Conservation (phyloP, 2,888 invertebrate species). For the Aphrophora alni region DNA sequence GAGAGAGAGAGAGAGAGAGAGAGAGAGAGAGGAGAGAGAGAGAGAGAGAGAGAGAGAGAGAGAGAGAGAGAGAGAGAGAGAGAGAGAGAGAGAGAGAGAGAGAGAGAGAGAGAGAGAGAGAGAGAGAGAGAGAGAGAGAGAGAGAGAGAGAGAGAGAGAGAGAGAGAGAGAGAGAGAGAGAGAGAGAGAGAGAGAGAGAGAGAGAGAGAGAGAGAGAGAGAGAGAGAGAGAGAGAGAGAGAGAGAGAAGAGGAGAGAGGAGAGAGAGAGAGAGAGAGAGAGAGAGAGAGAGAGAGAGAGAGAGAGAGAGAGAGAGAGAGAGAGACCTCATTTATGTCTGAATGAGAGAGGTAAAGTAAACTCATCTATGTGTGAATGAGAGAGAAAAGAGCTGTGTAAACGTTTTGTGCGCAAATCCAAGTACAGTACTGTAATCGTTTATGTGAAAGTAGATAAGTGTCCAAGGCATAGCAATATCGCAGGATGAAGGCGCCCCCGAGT, state of each 20-base stretch:
- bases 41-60: constrained; percentile 32
- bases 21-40: background rate
- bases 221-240: constrained; percentile 35
- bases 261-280: constrained; percentile 28
- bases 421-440: too few species aligned
- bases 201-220: constrained; percentile 34
- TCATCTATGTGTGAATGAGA: too few species aligned
- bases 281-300: constrained; percentile 33
- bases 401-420: too few species aligned
- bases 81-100: constrained; percentile 13
- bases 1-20: background rate
- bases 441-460: too few species aligned
- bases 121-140: constrained; percentile 25
- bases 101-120: constrained; percentile 27
- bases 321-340: background rate
- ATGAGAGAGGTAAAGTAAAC: background rate
- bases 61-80: constrained; percentile 26
- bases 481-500: too few species aligned
- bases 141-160: constrained; percentile 28
- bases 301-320: too few species aligned
- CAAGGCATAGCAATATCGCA: too few species aligned
- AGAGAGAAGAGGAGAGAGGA: constrained; percentile 37
- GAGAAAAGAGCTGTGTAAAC: too few species aligned
- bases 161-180: constrained; percentile 32
- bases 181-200: constrained; percentile 33